Percentiles rank a stretch among this genome's conserved stretches.
Evolutionary conservation across 2,113 vertebrate species (phyloP).

Genomic region (Dicerorhinus sumatrensis): DNA sequence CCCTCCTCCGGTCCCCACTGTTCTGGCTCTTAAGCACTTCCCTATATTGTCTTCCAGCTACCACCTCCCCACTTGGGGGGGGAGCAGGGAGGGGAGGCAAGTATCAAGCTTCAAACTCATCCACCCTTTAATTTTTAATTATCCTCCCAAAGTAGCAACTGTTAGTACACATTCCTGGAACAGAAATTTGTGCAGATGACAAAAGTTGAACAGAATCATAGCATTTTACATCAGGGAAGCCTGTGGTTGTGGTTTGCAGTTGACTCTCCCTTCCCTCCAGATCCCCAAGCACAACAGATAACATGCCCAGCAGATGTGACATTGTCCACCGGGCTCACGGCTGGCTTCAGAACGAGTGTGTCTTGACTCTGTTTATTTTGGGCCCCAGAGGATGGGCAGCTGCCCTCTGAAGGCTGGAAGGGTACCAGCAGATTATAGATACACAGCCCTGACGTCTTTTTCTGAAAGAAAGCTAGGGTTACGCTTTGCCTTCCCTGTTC

Average conservation of each 20-base stretch:
- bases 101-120: neutral
- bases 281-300: neutral
- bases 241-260: neutral
- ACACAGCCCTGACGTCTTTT: neutral
- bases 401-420: no score
- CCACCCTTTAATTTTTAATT: neutral
- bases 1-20: neutral
- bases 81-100: rapidly evolving
- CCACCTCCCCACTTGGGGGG: rapidly evolving
- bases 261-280: neutral
- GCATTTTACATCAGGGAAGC: neutral
- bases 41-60: neutral
- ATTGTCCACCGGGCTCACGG: neutral
- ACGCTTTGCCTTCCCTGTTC: neutral
- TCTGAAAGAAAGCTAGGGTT: neutral
- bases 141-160: neutral
- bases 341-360: rapidly evolving
- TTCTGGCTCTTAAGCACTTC: neutral
- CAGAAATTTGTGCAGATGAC: neutral
- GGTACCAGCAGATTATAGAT: neutral
- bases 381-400: no score
- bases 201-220: neutral
- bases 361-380: neutral
- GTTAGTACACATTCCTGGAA: neutral
- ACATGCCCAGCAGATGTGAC: rapidly evolving